A percentile compares a stretch with the other conserved stretches of the same genome.
Conservation (phyloP, 2,888 invertebrate species). For the Euzetes globulus region DNA sequence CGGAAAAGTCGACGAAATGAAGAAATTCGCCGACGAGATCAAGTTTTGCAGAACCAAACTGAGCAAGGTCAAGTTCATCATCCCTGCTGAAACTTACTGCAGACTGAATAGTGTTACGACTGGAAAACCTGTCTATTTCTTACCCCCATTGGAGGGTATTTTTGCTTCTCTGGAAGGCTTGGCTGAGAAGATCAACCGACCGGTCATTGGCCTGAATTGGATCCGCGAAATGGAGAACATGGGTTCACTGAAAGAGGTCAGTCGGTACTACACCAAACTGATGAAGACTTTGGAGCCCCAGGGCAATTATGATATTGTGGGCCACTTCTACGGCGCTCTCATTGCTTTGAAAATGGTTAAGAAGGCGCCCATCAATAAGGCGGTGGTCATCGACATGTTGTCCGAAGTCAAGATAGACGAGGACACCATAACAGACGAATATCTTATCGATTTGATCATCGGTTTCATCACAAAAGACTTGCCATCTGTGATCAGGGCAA, state of each 20-base stretch:
- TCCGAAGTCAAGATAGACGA: neutral
- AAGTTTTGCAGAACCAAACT: slow-evolving; percentile 37
- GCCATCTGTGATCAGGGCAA: neutral
- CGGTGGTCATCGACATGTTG: neutral
- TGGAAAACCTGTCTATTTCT: slow-evolving; percentile 50
- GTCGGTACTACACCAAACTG: neutral
- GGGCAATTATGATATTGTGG: neutral
- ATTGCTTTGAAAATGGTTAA: neutral
- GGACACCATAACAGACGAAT: neutral
- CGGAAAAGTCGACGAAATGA: slow-evolving; percentile 2
- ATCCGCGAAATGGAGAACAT: slow-evolving; percentile 48
- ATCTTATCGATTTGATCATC: neutral
- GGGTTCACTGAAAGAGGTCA: neutral
- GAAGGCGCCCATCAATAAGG: neutral
- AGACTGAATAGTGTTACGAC: slow-evolving; percentile 52
- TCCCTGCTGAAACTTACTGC: slow-evolving; percentile 62
- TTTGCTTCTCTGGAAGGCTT: slow-evolving; percentile 64
- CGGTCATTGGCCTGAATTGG: slow-evolving; percentile 85
- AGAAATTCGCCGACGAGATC: neutral
- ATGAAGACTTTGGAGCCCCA: neutral
- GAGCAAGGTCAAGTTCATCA: slow-evolving; percentile 42
- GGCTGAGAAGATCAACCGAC: slow-evolving; percentile 63
- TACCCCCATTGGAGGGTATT: slow-evolving; percentile 84
- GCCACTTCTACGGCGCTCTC: neutral
- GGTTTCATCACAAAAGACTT: neutral